These are phyloP conservation scores for Euglossa dilemma DNA, from an alignment of 1,140 invertebrate species.

Conservation along the genomic window DNA sequence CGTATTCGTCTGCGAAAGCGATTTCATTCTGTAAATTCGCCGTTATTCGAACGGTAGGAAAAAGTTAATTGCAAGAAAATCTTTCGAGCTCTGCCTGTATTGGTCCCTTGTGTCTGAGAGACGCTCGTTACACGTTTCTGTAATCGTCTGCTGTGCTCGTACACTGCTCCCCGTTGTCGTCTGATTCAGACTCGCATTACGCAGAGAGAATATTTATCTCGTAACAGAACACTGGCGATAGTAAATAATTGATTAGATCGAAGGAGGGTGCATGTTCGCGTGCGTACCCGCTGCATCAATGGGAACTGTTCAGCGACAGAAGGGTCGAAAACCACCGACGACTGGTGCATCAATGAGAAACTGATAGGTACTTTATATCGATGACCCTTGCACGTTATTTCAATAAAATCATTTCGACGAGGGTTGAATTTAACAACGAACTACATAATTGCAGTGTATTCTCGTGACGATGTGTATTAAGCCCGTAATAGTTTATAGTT, in stretches of 20 bases:
- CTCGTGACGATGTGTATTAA: no score
- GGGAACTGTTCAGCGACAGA: constrained; percentile 26
- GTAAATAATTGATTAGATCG: constrained; percentile 63
- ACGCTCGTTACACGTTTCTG: constrained; percentile 3
- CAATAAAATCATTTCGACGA: not conserved
- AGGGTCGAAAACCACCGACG: constrained; percentile 32
- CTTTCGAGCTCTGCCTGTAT: constrained; percentile 23
- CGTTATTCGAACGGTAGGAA: not conserved
- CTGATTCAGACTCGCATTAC: constrained; percentile 45
- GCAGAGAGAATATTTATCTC: constrained; percentile 61
- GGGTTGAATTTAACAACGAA: not conserved
- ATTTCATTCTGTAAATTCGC: not conserved
- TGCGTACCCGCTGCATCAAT: constrained; percentile 9
- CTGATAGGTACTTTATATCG: not conserved
- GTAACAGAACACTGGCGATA: constrained; percentile 33
- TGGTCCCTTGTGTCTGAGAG: constrained; percentile 42
- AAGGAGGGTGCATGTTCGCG: constrained; percentile 35
- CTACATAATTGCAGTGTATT: not conserved
- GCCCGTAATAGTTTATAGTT: no score
- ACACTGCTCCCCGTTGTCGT: constrained; percentile 13
- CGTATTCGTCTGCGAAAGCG: not conserved
- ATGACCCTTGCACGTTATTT: not conserved
- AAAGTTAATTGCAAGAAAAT: constrained; percentile 36
- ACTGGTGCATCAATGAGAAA: constrained; percentile 24
- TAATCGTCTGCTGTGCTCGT: not conserved